Base-by-base conservation (phyloP, 2,113 vertebrate species). In the Oplegnathus fasciatus region DNA sequence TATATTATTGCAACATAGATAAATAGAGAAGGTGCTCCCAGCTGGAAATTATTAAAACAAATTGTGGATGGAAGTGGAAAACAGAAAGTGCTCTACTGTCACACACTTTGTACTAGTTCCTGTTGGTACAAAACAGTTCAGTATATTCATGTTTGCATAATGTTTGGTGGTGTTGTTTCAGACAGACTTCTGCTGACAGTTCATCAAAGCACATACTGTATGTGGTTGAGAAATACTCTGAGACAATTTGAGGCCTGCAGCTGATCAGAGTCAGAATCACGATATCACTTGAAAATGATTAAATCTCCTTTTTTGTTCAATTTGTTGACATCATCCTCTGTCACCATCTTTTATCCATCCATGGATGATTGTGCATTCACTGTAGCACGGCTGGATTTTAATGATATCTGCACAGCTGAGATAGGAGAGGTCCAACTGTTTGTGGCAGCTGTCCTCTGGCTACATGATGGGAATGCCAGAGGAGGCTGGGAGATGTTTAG, bases 301-400 rank as follows among this genome's bases (percentile, higher is more conserved):
- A 6, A n/a, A 65, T 52, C 32, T 20, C 37, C 28, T 20, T 62
- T 62, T 52, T 52, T n/a, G 20, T 37, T 37, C 30, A 37, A 7
- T 66, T 42, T 66, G 61, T 66, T 28, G 61, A 55, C 48, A 55
- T 54, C 37, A 15, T 76, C 30, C 44, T 52, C 28, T 37, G 30
- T 54, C 61, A 9, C 48, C 34, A 77, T 66, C 61, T 77, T 42
- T 66, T 66, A 77, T 77, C 66, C 75, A 66, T 54, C 32, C 24
- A 2, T 26, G 75, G 24, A 52, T 22, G 75, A 66, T 52, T 32
- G 60, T 76, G 46, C 22, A 40, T 26, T 65, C 75, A 9, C 32
- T 64, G 61, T 54, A 42, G 37, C 20, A 2, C 58, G 6, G 42
- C 42, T 62, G 26, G 58, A 75, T 62, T 75, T 34, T 62, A 75